A percentile compares a stretch with the other conserved stretches of the same genome.
These are phyloP conservation scores for Andrena fulva DNA, from an alignment of 2,888 invertebrate genomes.

Conservation along the genomic window DNA sequence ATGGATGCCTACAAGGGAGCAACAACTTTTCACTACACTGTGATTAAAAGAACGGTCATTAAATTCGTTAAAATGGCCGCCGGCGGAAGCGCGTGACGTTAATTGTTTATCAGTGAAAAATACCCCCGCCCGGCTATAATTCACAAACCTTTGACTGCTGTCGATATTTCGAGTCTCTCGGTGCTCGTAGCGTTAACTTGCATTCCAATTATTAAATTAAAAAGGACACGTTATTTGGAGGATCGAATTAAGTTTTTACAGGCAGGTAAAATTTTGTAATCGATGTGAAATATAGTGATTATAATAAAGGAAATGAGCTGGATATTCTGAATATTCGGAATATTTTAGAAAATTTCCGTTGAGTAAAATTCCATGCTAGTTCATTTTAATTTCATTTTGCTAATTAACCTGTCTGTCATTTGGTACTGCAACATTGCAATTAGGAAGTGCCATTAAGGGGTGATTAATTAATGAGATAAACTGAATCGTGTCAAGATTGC, in stretches of 20 bases:
- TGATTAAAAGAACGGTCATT: slow-evolving; percentile 24
- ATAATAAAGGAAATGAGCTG: too few species aligned
- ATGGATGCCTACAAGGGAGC: slow-evolving; percentile 44
- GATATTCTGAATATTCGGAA: too few species aligned
- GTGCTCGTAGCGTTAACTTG: too few species aligned
- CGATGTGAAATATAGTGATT: neutral
- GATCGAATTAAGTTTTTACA: too few species aligned
- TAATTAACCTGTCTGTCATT: neutral
- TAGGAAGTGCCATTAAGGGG: neutral
- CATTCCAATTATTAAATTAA: too few species aligned
- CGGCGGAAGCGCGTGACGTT: neutral
- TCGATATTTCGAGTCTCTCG: too few species aligned
- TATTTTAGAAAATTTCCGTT: too few species aligned
- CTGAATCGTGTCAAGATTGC: neutral
- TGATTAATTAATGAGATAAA: slow-evolving; percentile 42
- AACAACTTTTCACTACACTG: slow-evolving; percentile 7
- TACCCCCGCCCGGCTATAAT: neutral
- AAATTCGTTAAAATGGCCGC: neutral
- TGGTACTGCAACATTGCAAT: neutral
- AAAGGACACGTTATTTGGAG: too few species aligned
- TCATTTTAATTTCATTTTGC: slow-evolving; percentile 2
- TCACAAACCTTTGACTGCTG: too few species aligned
- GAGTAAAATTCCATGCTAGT: neutral
- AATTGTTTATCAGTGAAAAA: slow-evolving; percentile 15
- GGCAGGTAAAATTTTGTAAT: too few species aligned